Percentiles rank a stretch among this genome's conserved stretches.
These are phyloP conservation scores for Amphibalanus amphitrite DNA, from an alignment of 1,140 invertebrate genomes.

Conservation along the genomic window DNA sequence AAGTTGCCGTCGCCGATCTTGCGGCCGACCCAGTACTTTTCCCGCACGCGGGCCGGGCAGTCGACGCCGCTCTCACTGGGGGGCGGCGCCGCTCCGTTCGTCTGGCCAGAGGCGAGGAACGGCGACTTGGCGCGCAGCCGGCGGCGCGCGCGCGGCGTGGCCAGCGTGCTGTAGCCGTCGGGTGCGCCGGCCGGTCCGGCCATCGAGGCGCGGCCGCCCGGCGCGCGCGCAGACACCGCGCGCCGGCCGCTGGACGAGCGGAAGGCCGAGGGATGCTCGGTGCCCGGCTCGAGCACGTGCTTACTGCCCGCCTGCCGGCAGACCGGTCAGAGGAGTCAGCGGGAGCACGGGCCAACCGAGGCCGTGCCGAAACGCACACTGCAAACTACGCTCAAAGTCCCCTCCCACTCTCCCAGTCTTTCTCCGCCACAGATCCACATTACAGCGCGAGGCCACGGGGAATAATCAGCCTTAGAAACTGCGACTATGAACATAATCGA, in stretches of 20 bases:
- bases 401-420: too few relatives aligned
- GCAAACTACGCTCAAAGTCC: too few relatives aligned
- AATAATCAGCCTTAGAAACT: too few relatives aligned
- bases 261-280: not conserved
- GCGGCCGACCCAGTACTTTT: conserved; percentile 36
- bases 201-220: not conserved
- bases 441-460: too few relatives aligned
- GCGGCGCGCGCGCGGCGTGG: conserved; percentile 3
- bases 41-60: conserved; percentile 21
- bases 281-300: not conserved
- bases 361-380: too few relatives aligned
- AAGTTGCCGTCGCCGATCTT: conserved; percentile 84
- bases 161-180: conserved; percentile 3
- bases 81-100: not conserved
- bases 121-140: not conserved
- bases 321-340: too few relatives aligned
- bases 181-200: too few relatives aligned
- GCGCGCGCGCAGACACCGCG: not conserved
- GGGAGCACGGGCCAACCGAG: too few relatives aligned
- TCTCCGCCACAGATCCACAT: too few relatives aligned
- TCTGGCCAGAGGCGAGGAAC: not conserved
- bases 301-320: too few relatives aligned
- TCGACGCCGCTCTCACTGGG: not conserved
- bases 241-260: too few relatives aligned
- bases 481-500: too few relatives aligned